Evolutionary conservation across 2,113 vertebrate species (phyloP), one percentile per base, ranked within the genome.

Genomic region (Todiramphus chloris): DNA sequence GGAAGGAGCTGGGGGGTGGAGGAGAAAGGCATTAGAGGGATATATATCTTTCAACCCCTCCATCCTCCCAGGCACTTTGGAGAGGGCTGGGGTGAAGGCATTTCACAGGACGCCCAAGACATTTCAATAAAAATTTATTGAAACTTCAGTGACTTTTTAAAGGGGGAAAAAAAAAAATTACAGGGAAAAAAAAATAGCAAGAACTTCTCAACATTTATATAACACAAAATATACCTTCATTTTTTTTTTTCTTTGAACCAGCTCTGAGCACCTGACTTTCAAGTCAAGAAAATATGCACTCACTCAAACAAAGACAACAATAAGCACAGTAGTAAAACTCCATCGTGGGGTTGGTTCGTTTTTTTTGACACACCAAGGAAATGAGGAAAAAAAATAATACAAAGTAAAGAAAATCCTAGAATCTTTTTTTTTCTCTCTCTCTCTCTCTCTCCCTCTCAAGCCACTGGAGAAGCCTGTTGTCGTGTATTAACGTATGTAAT

Each of bases 211-310:
- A 99, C 98, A 98, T 98, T 98, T 98, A 98, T 98, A 98, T 98
- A 99, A 99, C 98, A 98, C 98, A 98, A 98, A 98, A 97, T 97
- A 98, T 98, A 98, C 98, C 98, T 99, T 99, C 98, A 98, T 98
- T 11, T 43, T 89, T 94, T 93, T 97, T 74, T 97, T 58, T 25
- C 93, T 97, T 98, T 96, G 96, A 98, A 97, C 94, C 97, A 97
- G 97, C 96, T 98, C 97, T 97, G 96, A 97, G 95, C 97, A 95
- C 94, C 96, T 97, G 97, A 97, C 92, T 97, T 96, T 91, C 76
- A 92, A 95, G 85, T 93, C 66, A 92, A 96, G 94, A 85, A 96
- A 94, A 95, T 70, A 97, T 91, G 95, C 95, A 97, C 90, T 90
- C 90, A 93, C 83, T 96, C 93, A 93, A 97, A 96, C 91, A 96